Percentiles rank a stretch among this genome's conserved stretches.
These are phyloP conservation scores for Mola mola DNA, from an alignment of 2,113 vertebrate genomes.

Conservation along the genomic window DNA sequence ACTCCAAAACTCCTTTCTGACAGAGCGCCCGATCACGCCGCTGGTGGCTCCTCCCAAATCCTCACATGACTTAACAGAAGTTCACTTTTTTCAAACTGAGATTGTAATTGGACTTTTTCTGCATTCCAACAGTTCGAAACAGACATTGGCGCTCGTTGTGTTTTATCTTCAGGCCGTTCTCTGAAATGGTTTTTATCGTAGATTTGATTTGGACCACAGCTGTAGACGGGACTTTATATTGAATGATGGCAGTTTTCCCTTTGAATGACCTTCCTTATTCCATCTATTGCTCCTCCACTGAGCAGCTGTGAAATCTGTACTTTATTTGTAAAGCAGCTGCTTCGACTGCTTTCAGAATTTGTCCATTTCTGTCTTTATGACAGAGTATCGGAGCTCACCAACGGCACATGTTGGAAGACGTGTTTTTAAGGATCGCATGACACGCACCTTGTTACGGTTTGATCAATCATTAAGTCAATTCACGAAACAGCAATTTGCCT, in stretches of 20 bases:
- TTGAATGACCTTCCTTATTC: constrained; percentile 1
- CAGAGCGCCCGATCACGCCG: constrained; percentile 16
- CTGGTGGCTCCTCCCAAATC: constrained; percentile 38
- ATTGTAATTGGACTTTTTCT: background rate
- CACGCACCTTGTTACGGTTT: too few relatives aligned
- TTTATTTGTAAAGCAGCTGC: too few relatives aligned
- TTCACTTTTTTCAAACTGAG: constrained; percentile 28
- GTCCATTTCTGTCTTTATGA: too few relatives aligned
- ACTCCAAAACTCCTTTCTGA: constrained; percentile 41
- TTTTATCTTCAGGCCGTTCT: constrained; percentile 29
- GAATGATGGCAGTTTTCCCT: constrained; percentile 10
- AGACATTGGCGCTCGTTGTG: background rate
- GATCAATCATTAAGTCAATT: too few relatives aligned
- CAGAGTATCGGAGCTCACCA: too few relatives aligned
- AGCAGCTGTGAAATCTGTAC: too few relatives aligned
- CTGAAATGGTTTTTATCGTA: constrained; percentile 4
- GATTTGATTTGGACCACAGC: background rate
- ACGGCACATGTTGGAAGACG: too few relatives aligned
- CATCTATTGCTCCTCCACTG: too few relatives aligned
- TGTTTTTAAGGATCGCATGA: too few relatives aligned
- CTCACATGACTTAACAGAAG: constrained; percentile 25
- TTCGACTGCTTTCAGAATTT: too few relatives aligned
- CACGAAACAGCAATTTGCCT: too few relatives aligned
- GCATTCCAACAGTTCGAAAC: constrained; percentile 1
- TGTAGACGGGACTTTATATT: background rate